Evolutionary conservation across 2,113 vertebrate genomes (phyloP).

Genomic region (Poeciliopsis retropinna): DNA sequence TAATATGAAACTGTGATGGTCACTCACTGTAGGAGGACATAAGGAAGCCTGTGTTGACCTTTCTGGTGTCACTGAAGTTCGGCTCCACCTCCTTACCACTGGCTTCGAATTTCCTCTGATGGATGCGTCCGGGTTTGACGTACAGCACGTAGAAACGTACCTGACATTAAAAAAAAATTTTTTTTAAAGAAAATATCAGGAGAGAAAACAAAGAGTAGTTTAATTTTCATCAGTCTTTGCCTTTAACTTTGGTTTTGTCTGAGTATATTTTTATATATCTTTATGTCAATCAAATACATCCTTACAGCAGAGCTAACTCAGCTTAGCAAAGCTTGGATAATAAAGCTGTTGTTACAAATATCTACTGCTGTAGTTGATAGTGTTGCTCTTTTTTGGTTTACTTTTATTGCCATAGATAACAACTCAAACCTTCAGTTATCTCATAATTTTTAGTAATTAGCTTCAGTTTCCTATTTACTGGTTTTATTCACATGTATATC

Average conservation of each 20-base stretch:
- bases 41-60: constrained; percentile 90
- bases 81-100: constrained; percentile 87
- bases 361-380: too few species aligned
- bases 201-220: neutral
- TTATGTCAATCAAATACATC: neutral
- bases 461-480: too few species aligned
- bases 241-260: neutral
- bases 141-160: constrained; percentile 85
- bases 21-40: constrained; percentile 91
- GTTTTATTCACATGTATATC: too few species aligned
- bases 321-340: too few species aligned
- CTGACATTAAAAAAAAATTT: constrained; percentile 71
- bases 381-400: too few species aligned
- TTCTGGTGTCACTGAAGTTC: constrained; percentile 86
- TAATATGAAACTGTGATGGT: neutral
- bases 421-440: too few species aligned
- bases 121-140: constrained; percentile 79
- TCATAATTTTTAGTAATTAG: too few species aligned
- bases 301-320: too few species aligned
- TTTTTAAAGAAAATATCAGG: neutral
- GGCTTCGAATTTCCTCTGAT: constrained; percentile 83
- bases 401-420: too few species aligned
- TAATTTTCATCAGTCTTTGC: neutral
- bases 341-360: too few species aligned
- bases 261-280: neutral